phyloP scores from a whole-genome alignment of 2,888 invertebrate species.

The Argyra leucocephala region DNA sequence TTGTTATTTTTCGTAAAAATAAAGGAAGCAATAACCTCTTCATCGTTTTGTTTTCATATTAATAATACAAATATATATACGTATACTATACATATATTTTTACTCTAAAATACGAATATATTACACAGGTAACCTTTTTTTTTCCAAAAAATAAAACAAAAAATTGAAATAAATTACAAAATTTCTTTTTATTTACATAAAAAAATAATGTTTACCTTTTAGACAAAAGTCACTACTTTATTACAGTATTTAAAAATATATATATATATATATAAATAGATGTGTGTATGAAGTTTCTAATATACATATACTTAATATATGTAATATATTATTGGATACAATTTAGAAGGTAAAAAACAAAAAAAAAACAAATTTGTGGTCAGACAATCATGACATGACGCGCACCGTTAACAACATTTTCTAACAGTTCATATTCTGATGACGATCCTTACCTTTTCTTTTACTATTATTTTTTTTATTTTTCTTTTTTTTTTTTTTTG shows the following conservation, averaged over 20 bases:
- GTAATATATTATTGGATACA: too few species aligned
- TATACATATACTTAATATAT: too few species aligned
- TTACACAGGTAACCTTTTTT: slow-evolving; percentile 2
- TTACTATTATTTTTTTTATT: too few species aligned
- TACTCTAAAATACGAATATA: background rate
- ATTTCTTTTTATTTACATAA: slow-evolving; percentile 6
- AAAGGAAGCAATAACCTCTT: too few species aligned
- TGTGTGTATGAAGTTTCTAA: too few species aligned
- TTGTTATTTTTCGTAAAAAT: too few species aligned
- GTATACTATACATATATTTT: background rate
- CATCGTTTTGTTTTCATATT: too few species aligned
- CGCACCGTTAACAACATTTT: background rate
- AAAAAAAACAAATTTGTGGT: background rate
- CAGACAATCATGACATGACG: background rate
- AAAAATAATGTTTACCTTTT: background rate
- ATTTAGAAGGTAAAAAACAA: too few species aligned
- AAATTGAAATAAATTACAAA: background rate
- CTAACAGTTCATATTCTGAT: too few species aligned
- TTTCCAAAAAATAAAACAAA: background rate
- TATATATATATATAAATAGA: too few species aligned
- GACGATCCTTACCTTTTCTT: too few species aligned
- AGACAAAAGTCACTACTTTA: background rate
- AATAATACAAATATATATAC: background rate
- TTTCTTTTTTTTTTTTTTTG: too few species aligned
- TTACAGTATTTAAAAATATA: background rate